Percentiles rank a stretch among this genome's conserved stretches.
phyloP scores from a whole-genome alignment of 2,888 invertebrate species.

The Tachina fera region DNA sequence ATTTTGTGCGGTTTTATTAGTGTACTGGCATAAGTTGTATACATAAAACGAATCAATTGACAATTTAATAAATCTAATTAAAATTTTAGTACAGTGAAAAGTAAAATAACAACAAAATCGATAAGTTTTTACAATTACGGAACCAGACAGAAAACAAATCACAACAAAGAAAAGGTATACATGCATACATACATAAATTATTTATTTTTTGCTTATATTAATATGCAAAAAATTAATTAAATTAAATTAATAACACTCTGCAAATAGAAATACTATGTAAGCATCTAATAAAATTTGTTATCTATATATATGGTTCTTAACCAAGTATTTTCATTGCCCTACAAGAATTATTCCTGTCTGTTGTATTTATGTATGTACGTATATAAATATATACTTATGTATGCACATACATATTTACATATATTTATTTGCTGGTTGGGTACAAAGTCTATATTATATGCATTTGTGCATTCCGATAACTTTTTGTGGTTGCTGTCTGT shows the following conservation, averaged over 20 bases:
- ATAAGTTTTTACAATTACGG: conserved; percentile 13
- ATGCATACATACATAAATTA: not conserved
- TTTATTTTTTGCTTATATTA: too few species aligned
- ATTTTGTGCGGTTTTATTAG: not conserved
- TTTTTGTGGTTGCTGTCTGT: not conserved
- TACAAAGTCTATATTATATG: conserved; percentile 60
- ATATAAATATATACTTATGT: too few species aligned
- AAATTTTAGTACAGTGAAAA: not conserved
- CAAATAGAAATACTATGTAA: not conserved
- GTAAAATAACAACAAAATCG: conserved; percentile 14
- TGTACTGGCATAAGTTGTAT: conserved; percentile 14
- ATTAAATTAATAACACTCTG: too few species aligned
- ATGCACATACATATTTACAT: not conserved
- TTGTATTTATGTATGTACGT: too few species aligned
- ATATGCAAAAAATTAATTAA: too few species aligned
- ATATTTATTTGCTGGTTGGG: conserved; percentile 9
- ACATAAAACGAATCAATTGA: not conserved
- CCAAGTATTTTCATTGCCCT: not conserved
- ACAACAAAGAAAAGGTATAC: conserved; percentile 7
- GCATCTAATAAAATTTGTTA: not conserved
- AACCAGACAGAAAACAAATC: not conserved
- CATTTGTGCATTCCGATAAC: conserved; percentile 3
- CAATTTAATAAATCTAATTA: conserved; percentile 38
- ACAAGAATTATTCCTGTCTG: not conserved
- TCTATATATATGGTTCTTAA: not conserved